Percentiles rank a stretch among this genome's conserved stretches.
Evolutionary conservation across 2,113 vertebrate genomes (phyloP).

Genomic region (Chrysemys picta): DNA sequence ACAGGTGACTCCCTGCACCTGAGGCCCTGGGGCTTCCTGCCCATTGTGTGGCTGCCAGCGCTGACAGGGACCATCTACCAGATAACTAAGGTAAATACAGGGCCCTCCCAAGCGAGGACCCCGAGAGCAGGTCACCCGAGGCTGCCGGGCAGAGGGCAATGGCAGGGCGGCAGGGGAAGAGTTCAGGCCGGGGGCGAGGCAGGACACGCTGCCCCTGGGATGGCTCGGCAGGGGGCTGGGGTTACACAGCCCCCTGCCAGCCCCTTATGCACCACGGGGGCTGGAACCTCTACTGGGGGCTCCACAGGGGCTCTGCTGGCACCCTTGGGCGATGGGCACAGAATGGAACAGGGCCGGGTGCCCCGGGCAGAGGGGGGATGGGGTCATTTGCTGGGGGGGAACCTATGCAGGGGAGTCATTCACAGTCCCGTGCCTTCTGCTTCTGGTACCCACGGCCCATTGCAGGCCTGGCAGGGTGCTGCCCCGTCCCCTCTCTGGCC

Average conservation of each 20-base stretch:
- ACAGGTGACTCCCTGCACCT: conserved; percentile 50
- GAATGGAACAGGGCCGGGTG: background rate
- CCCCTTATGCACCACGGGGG: background rate
- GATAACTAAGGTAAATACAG: background rate
- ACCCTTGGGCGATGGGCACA: background rate
- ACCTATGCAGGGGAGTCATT: background rate
- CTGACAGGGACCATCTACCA: background rate
- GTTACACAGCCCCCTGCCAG: background rate
- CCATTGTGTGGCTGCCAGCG: background rate
- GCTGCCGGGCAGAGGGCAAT: fast-evolving
- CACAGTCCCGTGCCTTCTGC: background rate
- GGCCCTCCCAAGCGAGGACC: background rate
- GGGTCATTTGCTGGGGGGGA: too few species aligned
- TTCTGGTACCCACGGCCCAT: too few species aligned
- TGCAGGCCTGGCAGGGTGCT: background rate
- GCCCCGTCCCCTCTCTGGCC: background rate
- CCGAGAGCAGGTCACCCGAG: fast-evolving
- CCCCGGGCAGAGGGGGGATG: too few species aligned
- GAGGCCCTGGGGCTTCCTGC: conserved; percentile 10
- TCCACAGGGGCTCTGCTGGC: background rate
- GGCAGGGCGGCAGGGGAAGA: background rate
- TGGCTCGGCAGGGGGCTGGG: background rate
- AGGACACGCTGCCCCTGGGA: too few species aligned
- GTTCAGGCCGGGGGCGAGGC: background rate
- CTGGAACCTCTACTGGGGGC: background rate